Evolutionary conservation across 2,797 vertebrate species (phyloP).

Genomic region (Hydrocynus forskahlii): DNA sequence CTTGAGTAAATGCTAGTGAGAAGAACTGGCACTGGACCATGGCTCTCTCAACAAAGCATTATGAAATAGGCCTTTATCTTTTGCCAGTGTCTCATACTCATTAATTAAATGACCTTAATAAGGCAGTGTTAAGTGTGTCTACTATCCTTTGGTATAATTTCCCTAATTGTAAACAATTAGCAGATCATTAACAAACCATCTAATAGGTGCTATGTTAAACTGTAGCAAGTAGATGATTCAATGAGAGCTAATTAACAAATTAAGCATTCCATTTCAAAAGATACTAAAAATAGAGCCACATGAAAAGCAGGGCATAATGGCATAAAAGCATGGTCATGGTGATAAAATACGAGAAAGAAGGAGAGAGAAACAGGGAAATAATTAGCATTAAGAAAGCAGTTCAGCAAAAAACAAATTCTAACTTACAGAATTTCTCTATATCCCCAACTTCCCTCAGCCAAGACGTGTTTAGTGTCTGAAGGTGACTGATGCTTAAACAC

Average conservation of each 20-base stretch:
- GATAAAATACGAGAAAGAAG: background rate
- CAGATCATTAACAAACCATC: constrained; percentile 51
- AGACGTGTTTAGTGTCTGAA: background rate
- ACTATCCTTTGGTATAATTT: constrained; percentile 49
- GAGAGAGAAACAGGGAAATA: background rate
- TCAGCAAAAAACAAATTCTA: background rate
- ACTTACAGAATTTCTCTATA: background rate
- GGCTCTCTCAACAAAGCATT: constrained; percentile 30
- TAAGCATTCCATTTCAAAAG: constrained; percentile 19
- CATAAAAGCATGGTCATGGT: background rate
- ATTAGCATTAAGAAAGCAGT: background rate
- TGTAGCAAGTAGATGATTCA: constrained; percentile 30
- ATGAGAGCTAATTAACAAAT: constrained; percentile 31
- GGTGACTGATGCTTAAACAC: background rate
- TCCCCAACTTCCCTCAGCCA: background rate
- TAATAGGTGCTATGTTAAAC: constrained; percentile 39
- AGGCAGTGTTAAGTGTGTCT: constrained; percentile 33
- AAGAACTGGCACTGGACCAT: constrained; percentile 14
- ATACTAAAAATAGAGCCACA: background rate
- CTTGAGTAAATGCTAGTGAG: constrained; percentile 5
- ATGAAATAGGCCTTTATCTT: constrained; percentile 37
- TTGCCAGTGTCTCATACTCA: constrained; percentile 19
- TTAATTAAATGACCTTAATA: constrained; percentile 38
- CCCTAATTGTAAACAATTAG: constrained; percentile 41
- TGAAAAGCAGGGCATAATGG: background rate